These are phyloP conservation scores for Nematopogon swammerdamellus DNA, from an alignment of 2,888 invertebrate species.

Conservation along the genomic window DNA sequence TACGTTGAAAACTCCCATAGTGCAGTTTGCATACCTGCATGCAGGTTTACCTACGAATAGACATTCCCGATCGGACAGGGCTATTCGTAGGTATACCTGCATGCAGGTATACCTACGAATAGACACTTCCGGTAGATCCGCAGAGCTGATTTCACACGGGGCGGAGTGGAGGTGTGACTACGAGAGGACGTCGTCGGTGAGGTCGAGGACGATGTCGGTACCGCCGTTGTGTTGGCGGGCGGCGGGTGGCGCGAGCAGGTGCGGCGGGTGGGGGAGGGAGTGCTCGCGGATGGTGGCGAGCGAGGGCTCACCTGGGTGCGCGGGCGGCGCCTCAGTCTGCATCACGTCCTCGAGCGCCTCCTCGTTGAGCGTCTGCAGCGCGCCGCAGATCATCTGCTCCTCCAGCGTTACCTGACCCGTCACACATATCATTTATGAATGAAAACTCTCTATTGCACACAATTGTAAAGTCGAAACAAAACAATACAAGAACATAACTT, in stretches of 20 bases:
- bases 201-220: conserved; percentile 27
- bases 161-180: too few species aligned
- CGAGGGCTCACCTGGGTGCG: conserved; percentile 51
- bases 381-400: conserved; percentile 94
- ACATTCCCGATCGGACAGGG: too few species aligned
- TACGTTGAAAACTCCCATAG: too few species aligned
- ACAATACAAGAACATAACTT: conserved; percentile 5
- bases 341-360: conserved; percentile 90
- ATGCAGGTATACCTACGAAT: too few species aligned
- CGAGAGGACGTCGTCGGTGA: conserved; percentile 33
- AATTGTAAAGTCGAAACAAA: neutral
- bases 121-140: too few species aligned
- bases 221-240: conserved; percentile 10
- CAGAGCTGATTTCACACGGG: too few species aligned
- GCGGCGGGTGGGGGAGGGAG: conserved; percentile 17
- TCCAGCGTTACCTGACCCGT: conserved; percentile 81
- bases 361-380: conserved; percentile 87
- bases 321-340: conserved; percentile 62
- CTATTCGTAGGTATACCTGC: too few species aligned
- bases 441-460: neutral
- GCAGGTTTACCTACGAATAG: too few species aligned
- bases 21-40: too few species aligned
- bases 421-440: neutral
- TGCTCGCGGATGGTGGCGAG: conserved; percentile 31
- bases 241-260: conserved; percentile 13